Conservation (phyloP, 2,113 vertebrate genomes). For the Scalopus aquaticus region DNA sequence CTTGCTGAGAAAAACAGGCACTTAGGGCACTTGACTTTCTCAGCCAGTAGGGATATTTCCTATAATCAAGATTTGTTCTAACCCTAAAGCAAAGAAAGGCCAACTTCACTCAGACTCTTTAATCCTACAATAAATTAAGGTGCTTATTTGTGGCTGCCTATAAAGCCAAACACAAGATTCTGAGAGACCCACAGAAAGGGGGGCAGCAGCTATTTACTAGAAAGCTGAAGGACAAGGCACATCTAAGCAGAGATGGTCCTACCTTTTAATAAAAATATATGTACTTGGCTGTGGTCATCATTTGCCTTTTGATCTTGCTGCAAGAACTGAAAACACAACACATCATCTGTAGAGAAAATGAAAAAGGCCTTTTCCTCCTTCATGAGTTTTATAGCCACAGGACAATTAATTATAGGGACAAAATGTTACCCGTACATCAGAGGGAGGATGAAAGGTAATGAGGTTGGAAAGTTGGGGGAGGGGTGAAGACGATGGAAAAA, state of each 20-base stretch:
- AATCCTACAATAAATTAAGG: constrained; percentile 60
- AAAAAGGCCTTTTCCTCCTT: constrained; percentile 24
- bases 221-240: constrained; percentile 28
- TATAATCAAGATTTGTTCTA: constrained; percentile 49
- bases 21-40: neutral
- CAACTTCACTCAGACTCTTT: constrained; percentile 48
- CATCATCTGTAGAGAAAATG: neutral
- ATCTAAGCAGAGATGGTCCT: constrained; percentile 30
- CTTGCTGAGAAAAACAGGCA: neutral
- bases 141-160: neutral
- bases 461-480: neutral
- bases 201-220: neutral
- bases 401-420: neutral
- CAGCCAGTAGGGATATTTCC: constrained; percentile 11
- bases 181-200: neutral
- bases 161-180: constrained; percentile 43
- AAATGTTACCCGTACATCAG: neutral
- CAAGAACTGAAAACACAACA: constrained; percentile 52
- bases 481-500: neutral
- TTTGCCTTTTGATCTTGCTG: constrained; percentile 48
- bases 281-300: constrained; percentile 12
- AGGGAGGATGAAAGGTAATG: neutral
- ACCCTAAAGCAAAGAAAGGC: constrained; percentile 53
- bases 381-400: neutral
- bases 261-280: constrained; percentile 55